Percentiles rank a stretch among this genome's conserved stretches.
These are phyloP conservation scores for Panonychus citri DNA, from an alignment of 1,140 invertebrate genomes.

Conservation along the genomic window DNA sequence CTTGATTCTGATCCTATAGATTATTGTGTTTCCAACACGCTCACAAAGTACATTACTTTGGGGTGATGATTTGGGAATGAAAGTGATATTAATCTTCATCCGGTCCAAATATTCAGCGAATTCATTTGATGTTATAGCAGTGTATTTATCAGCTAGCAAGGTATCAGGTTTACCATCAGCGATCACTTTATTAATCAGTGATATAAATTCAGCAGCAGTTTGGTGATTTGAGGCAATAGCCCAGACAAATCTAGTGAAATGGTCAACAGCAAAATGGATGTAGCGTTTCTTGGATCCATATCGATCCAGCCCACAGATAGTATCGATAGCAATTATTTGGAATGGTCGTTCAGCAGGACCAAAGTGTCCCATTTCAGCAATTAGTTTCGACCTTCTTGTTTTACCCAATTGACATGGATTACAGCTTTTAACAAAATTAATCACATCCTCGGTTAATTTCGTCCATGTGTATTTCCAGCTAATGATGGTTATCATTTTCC, in stretches of 20 bases:
- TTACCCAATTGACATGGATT: background rate
- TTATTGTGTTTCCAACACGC: background rate
- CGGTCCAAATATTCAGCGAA: background rate
- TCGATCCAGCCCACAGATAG: conserved; percentile 1
- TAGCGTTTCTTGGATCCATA: conserved; percentile 20
- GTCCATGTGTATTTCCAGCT: background rate
- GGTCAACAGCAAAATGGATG: conserved; percentile 5
- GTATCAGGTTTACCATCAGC: background rate
- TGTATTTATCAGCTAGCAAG: background rate
- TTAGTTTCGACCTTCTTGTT: background rate
- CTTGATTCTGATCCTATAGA: background rate
- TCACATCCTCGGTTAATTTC: background rate
- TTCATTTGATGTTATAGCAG: background rate
- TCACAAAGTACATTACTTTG: background rate
- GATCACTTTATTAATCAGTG: background rate
- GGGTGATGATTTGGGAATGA: background rate
- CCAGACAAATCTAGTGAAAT: conserved; percentile 3
- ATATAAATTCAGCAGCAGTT: background rate
- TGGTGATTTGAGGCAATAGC: background rate
- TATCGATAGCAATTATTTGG: conserved; percentile 16
- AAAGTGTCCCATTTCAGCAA: background rate
- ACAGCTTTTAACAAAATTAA: background rate
- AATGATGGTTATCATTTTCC: background rate
- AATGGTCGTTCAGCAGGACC: conserved; percentile 15
- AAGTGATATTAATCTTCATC: background rate